These are phyloP conservation scores for Barypeithes pellucidus DNA, from an alignment of 2,888 invertebrate genomes.

Conservation along the genomic window DNA sequence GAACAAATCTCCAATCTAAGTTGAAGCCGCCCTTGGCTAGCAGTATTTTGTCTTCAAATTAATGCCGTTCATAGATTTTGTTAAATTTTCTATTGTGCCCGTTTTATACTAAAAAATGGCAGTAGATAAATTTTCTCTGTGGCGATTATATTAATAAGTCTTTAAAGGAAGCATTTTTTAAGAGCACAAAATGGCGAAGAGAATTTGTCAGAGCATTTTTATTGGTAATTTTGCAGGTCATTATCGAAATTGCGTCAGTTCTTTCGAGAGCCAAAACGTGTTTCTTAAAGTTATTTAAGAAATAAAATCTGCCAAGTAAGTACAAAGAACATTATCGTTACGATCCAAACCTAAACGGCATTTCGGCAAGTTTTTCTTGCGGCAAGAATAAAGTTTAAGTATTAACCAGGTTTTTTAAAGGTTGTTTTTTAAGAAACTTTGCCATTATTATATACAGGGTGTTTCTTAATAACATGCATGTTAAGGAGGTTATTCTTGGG, in stretches of 20 bases:
- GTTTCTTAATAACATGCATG: no score
- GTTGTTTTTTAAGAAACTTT: background rate
- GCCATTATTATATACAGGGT: background rate
- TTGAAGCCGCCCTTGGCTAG: no score
- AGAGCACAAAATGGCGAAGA: background rate
- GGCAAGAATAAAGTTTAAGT: background rate
- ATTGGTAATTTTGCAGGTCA: conserved; percentile 32
- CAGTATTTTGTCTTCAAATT: no score
- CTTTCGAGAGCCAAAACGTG: background rate
- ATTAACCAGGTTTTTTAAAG: conserved; percentile 1
- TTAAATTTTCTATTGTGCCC: no score
- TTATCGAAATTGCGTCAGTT: conserved; percentile 29
- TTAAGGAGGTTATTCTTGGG: no score
- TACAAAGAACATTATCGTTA: conserved; percentile 45
- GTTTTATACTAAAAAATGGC: no score
- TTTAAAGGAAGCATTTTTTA: background rate
- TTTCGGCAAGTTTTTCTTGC: conserved; percentile 17
- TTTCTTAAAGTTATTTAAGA: conserved; percentile 14
- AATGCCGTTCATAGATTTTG: no score
- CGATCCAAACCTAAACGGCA: conserved; percentile 18
- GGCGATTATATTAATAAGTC: background rate
- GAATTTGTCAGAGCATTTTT: conserved; percentile 17
- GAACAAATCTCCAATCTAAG: no score
- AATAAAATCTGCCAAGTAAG: conserved; percentile 39
- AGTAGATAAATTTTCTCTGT: no score